These are phyloP conservation scores for Myiotriccus ornatus DNA, from an alignment of 2,797 vertebrate genomes.

Conservation along the genomic window DNA sequence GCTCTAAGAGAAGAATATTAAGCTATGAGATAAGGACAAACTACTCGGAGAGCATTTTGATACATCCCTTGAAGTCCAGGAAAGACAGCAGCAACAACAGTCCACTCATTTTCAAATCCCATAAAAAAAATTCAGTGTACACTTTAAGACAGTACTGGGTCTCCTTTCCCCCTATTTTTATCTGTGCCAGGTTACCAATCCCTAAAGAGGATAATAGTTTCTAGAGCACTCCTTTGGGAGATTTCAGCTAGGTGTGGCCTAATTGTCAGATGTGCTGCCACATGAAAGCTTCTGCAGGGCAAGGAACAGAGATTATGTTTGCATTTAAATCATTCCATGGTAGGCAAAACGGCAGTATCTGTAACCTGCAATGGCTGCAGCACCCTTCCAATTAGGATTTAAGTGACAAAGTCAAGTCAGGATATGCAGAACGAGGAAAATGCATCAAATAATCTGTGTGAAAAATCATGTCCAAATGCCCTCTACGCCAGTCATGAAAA, in stretches of 20 bases:
- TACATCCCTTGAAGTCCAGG: neutral
- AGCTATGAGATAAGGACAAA: neutral
- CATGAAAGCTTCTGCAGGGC: slow-evolving; percentile 57
- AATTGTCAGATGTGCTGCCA: slow-evolving; percentile 26
- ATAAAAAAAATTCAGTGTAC: neutral
- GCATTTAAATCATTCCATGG: slow-evolving; percentile 44
- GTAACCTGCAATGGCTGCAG: slow-evolving; percentile 14
- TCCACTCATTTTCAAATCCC: neutral
- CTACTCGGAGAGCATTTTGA: neutral
- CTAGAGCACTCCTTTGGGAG: slow-evolving; percentile 40
- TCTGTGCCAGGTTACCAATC: slow-evolving; percentile 57
- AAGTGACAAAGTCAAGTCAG: slow-evolving; percentile 35
- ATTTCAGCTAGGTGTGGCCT: slow-evolving; percentile 61
- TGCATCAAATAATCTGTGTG: neutral
- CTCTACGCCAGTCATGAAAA: slow-evolving; percentile 33
- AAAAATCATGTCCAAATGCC: slow-evolving; percentile 17
- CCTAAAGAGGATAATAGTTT: slow-evolving; percentile 50
- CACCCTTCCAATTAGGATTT: slow-evolving; percentile 25
- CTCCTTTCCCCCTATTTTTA: slow-evolving; percentile 15
- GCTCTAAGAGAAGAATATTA: neutral
- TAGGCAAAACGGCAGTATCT: slow-evolving; percentile 41
- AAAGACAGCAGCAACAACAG: neutral
- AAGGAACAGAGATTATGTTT: slow-evolving; percentile 35
- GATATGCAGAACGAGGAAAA: slow-evolving; percentile 41
- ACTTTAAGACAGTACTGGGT: neutral